Base-by-base conservation (phyloP, 2,797 vertebrate genomes). In the Tapera naevia region DNA sequence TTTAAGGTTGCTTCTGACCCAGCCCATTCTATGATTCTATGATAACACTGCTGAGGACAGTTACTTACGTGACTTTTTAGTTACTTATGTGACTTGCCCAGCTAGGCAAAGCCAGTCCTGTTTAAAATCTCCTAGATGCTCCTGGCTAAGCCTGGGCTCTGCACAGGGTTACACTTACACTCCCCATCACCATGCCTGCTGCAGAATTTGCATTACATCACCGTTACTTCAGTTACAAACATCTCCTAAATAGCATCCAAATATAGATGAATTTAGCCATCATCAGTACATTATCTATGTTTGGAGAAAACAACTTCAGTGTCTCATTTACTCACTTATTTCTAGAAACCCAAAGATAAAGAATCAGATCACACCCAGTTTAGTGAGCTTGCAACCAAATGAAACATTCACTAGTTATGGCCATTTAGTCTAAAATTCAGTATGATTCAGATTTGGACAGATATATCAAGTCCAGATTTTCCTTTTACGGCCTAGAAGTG, bases 11-110 rank as follows among this genome's bases (percentile, higher is more conserved):
- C 45, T 46, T 46, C 19, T 46, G 45, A 46, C 45, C 17, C 14
- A 46, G 46, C 17, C 45, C 9, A 46, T 46, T 46, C 10, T 22
- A 22, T 46, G 43, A 43, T 43, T 43, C 17, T 17, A 17, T 43
- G 45, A 46, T 46, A 46, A 46, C 10, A 8, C 35, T 60, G n/a
- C 37, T 0, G 0, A 48, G 28, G 41, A 13, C 10, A 61, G 7
- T 27, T n/a, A n/a, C n/a, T n/a, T n/a, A n/a, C n/a, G n/a, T n/a
- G n/a, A n/a, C n/a, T 50, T 58, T 62, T 30, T 2, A 48, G 8
- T 51, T 41, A 9, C 3, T 27, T n/a, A 23, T 5, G 35, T 7
- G 27, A 61, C 32, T n/a, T 75, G 33, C 32, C 23, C 27, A 41
- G 30, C 66, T 1, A 51, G 41, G 14, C 17, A 46, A 54, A 18